Conservation (phyloP, 2,888 invertebrate genomes). For the Tipula lateralis region DNA sequence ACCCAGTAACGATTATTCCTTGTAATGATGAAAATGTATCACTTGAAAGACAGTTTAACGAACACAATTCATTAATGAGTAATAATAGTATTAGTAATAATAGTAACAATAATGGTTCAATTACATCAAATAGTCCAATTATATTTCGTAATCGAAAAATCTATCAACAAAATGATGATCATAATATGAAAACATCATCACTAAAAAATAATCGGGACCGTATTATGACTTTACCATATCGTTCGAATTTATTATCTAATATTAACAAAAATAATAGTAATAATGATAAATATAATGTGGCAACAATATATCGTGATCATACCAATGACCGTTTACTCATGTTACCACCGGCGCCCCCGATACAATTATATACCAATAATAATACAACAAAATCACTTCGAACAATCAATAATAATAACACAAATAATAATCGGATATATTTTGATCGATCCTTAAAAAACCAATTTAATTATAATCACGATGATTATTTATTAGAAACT, state of each 20-base stretch:
- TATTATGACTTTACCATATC: constrained; percentile 35
- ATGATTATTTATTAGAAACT: constrained; percentile 44
- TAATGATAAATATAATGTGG: constrained; percentile 27
- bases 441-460: neutral
- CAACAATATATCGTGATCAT: constrained; percentile 31
- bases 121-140: constrained; percentile 33
- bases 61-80: constrained; percentile 46
- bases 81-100: constrained; percentile 44
- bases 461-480: constrained; percentile 34
- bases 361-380: neutral
- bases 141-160: constrained; percentile 32
- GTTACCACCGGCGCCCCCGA: constrained; percentile 25
- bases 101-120: constrained; percentile 33
- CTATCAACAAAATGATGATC: constrained; percentile 33
- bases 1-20: neutral
- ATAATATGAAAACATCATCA: constrained; percentile 35
- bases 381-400: neutral
- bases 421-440: constrained; percentile 36
- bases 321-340: constrained; percentile 26
- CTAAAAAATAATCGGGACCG: constrained; percentile 35
- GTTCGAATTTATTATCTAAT: constrained; percentile 29
- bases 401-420: constrained; percentile 30
- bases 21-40: neutral
- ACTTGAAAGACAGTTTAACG: constrained; percentile 36
- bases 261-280: constrained; percentile 35